Evolutionary conservation across 2,888 invertebrate genomes (phyloP).

Genomic region (Tetrapedia diversipes): DNA sequence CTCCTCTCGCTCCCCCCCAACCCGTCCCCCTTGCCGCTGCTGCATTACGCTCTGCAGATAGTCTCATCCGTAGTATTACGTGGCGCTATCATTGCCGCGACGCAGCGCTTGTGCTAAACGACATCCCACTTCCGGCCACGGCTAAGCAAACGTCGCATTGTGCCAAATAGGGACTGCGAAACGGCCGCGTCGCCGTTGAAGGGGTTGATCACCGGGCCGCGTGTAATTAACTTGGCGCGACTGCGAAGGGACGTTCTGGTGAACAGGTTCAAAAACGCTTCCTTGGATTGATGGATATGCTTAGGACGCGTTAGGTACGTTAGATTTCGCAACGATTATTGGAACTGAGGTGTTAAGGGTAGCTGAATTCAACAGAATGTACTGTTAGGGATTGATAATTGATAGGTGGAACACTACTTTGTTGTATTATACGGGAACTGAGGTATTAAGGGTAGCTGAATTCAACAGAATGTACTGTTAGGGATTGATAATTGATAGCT

Average conservation of each 20-base stretch:
- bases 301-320: too few relatives aligned
- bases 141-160: conserved; percentile 52
- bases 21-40: too few relatives aligned
- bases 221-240: conserved; percentile 10
- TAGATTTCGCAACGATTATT: too few relatives aligned
- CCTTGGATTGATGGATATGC: too few relatives aligned
- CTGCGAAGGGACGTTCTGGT: background rate
- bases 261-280: background rate
- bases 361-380: too few relatives aligned
- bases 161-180: conserved; percentile 40
- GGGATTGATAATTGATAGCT: too few relatives aligned
- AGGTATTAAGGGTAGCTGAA: too few relatives aligned
- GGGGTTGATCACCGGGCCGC: conserved; percentile 31
- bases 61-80: conserved; percentile 70
- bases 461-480: too few relatives aligned
- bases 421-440: too few relatives aligned
- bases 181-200: conserved; percentile 4
- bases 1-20: conserved; percentile 42
- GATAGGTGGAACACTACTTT: too few relatives aligned
- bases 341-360: too few relatives aligned
- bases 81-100: conserved; percentile 68
- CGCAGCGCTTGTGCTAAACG: conserved; percentile 64
- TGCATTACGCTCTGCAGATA: conserved; percentile 71
- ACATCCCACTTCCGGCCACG: conserved; percentile 60
- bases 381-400: too few relatives aligned